Conservation (phyloP, 2,797 vertebrate species). For the Pipistrellus kuhlii region DNA sequence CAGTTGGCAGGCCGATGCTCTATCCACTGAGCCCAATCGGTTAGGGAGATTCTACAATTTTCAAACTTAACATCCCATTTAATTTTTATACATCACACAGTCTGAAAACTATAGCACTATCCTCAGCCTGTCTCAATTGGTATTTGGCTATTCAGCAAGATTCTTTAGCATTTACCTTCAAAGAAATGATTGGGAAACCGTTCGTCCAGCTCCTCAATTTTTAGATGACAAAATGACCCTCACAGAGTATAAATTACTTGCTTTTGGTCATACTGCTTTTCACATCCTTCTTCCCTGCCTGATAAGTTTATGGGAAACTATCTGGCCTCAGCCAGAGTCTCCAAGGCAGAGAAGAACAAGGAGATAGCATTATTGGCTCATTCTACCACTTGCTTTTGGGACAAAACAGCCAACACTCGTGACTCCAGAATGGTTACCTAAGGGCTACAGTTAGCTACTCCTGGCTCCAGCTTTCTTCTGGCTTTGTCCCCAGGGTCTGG, state of each 20-base stretch:
- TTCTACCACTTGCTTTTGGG: neutral
- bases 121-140: neutral
- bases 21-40: no score
- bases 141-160: neutral
- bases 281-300: neutral
- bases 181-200: neutral
- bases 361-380: neutral
- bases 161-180: constrained; percentile 33
- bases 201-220: neutral
- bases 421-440: neutral
- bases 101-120: neutral
- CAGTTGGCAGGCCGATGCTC: no score
- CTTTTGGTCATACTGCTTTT: neutral
- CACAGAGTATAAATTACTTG: neutral
- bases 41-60: neutral
- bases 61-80: neutral
- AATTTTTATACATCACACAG: neutral
- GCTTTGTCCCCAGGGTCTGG: neutral
- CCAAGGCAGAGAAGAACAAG: neutral
- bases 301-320: neutral
- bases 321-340: neutral
- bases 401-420: neutral
- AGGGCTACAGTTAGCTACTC: neutral
- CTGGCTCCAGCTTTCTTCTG: neutral
- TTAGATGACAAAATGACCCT: constrained; percentile 20